phyloP scores from a whole-genome alignment of 2,888 invertebrate genomes.

The Graphium colonna region DNA sequence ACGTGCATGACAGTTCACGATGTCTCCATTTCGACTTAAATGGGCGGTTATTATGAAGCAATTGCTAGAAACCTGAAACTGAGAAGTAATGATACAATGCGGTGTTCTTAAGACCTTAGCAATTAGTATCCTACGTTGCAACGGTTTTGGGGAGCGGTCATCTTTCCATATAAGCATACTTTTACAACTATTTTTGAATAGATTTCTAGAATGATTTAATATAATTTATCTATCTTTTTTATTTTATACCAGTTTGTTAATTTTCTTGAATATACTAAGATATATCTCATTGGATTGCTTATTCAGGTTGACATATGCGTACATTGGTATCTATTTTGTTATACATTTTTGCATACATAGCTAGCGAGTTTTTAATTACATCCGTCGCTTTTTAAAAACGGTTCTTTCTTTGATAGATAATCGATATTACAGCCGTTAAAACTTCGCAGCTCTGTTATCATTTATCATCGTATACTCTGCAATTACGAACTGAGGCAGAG shows the following conservation, averaged over 20 bases:
- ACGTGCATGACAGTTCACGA: background rate
- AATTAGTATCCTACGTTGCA: no score
- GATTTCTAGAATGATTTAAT: background rate
- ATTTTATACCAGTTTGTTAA: no score
- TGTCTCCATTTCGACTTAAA: conserved; percentile 3
- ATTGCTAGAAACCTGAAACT: background rate
- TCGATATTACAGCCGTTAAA: conserved; percentile 8
- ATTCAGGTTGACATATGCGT: no score
- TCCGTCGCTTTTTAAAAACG: background rate
- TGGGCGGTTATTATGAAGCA: background rate
- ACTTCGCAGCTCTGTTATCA: background rate
- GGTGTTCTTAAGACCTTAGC: background rate
- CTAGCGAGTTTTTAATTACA: conserved; percentile 5
- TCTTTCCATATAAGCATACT: background rate
- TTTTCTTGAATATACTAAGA: no score
- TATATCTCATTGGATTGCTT: no score
- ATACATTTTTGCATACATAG: no score
- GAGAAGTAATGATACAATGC: background rate
- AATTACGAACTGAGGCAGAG: background rate
- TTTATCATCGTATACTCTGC: conserved; percentile 5
- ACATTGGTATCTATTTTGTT: no score
- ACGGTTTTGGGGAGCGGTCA: no score
- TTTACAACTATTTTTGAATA: background rate
- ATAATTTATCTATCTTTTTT: no score
- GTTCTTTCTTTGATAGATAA: background rate